These are phyloP conservation scores for Drosophila sproati DNA, from an alignment of 1,140 invertebrate genomes.

Conservation along the genomic window DNA sequence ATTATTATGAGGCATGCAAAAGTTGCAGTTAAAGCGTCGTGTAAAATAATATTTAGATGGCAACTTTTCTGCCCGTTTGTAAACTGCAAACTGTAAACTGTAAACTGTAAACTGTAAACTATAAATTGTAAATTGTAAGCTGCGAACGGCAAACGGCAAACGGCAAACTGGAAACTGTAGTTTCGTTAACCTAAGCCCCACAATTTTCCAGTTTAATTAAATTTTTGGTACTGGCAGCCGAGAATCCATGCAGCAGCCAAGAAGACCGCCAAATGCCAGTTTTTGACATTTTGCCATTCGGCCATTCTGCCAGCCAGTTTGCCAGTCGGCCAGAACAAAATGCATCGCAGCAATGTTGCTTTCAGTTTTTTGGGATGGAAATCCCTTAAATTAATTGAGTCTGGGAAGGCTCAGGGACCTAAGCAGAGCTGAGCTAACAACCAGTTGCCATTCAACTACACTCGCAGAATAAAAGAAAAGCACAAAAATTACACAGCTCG, in stretches of 20 bases:
- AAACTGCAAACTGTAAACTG: neutral
- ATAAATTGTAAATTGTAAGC: no score
- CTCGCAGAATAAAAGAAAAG: neutral
- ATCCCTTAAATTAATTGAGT: conserved; percentile 75
- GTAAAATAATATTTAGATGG: conserved; percentile 81
- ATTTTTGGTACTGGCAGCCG: conserved; percentile 50
- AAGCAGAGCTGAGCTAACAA: conserved; percentile 16
- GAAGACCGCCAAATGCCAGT: conserved; percentile 64
- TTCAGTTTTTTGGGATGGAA: conserved; percentile 42
- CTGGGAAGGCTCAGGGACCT: conserved; percentile 11
- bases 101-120: neutral
- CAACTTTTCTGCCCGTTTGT: conserved; percentile 36
- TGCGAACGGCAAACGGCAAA: neutral
- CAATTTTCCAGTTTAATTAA: conserved; percentile 71
- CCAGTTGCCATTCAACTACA: conserved; percentile 8
- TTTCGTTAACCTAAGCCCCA: neutral
- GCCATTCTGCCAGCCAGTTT: neutral
- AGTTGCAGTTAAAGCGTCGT: conserved; percentile 79
- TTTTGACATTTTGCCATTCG: neutral
- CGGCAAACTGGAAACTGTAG: neutral
- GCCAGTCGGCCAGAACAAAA: conserved; percentile 7
- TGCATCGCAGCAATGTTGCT: conserved; percentile 38
- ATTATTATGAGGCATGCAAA: conserved; percentile 80
- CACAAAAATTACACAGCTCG: no score
- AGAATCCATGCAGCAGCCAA: conserved; percentile 41